phyloP scores from a whole-genome alignment of 30 jellyfish, hydroid and myxozoan species.

The Mastigias papua region DNA sequence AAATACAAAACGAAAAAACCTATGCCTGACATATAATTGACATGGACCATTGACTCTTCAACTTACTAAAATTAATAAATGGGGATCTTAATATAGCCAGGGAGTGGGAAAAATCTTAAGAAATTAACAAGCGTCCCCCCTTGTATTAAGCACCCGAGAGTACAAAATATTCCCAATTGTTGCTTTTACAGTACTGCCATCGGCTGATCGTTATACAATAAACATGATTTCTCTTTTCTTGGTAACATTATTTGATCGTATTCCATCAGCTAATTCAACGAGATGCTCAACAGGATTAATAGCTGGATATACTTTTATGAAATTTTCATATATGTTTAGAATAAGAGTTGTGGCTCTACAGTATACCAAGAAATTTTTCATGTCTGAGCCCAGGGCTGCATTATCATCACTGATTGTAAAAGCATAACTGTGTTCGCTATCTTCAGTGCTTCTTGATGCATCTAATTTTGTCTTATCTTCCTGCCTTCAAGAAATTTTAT shows the following conservation, averaged over 20 bases:
- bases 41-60: too few species aligned
- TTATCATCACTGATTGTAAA: constrained; percentile 21
- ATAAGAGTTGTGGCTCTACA: constrained; percentile 76
- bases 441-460: constrained; percentile 6
- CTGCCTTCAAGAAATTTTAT: constrained; percentile 65
- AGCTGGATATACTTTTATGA: constrained; percentile 38
- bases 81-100: too few species aligned
- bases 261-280: constrained; percentile 76
- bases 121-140: too few species aligned
- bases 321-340: constrained; percentile 49
- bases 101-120: too few species aligned
- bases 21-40: too few species aligned
- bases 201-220: constrained; percentile 10
- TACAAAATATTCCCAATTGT: constrained; percentile 60
- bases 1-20: too few species aligned
- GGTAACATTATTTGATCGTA: constrained; percentile 70
- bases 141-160: too few species aligned
- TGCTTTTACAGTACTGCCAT: constrained; percentile 50
- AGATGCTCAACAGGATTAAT: constrained; percentile 71
- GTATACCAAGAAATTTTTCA: constrained; percentile 47
- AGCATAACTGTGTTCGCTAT: constrained; percentile 22
- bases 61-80: too few species aligned
- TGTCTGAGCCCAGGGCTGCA: constrained; percentile 1
- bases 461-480: constrained; percentile 48
- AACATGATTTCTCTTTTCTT: constrained; percentile 58